Base-by-base conservation (phyloP, 2,113 vertebrate species). In the Nibea coibor region DNA sequence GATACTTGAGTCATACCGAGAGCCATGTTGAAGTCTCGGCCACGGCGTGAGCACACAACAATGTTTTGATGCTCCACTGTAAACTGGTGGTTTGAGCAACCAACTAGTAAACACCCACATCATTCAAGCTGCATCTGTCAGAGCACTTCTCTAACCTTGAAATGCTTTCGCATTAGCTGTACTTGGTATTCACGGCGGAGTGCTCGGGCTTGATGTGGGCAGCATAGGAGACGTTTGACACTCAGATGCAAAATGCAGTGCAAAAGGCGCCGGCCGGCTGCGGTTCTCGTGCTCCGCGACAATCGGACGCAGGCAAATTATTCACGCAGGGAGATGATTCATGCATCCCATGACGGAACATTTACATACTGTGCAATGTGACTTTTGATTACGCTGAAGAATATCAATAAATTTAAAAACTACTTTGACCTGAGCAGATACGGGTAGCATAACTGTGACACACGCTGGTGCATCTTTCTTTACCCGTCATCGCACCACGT, bases 131-230 rank as follows among this genome's bases (percentile, higher is more conserved):
- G 11, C 16, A n/a, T 45, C 24, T 50, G n/a, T 50, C 4, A 15
- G 5, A 51, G 47, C 22, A 24, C 39, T 58, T 65, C n/a, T 65
- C 61, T 77, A 67, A 71, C 73, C 51, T 53, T 64, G 45, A 72
- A 53, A 72, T 26, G 11, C 2, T 43, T 74, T 63, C 39, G 28
- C 31, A 59, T 61, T 62, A 51, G 75, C 70, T 74, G 48, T 16
- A 10, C 45, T 39, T 31, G 22, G 54, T 65, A 71, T 66, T 83
- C 19, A 72, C 4, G 12, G 57, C 10, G 14, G 3, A 4, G 12
- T 28, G 8, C 39, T 59, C 0, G 22, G 28, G 43, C 53, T 64
- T 17, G n/a, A 50, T 48, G 31, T 57, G 47, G 51, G 53, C 10
- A 24, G 0, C 17, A 45, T 2, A 69, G 26, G 12, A 1, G 24